Base-by-base conservation (phyloP, 2,888 invertebrate genomes). In the Dicranocentrus wangi region DNA sequence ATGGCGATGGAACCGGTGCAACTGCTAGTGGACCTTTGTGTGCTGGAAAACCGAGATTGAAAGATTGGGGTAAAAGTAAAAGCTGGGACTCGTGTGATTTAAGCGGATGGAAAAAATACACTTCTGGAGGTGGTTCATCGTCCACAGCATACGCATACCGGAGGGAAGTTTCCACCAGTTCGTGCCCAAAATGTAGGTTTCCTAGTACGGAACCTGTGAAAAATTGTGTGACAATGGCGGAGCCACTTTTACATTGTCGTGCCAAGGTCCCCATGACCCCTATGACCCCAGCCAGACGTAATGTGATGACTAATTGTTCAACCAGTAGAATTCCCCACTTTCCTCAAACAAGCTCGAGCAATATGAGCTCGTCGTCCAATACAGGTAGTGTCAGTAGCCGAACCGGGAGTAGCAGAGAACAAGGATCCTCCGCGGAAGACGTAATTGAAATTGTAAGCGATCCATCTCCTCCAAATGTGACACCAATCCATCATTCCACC, bases 1-100 rank as follows among this genome's bases (percentile, higher is more conserved):
- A 78, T 66, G 42, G 71, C 60, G 63, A 73, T 32, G 53, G 82
- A 87, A 51, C 83, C 81, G 42, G 84, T 85, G 86, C 71, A 85
- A 88, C 85, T 78, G 86, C 28, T 85, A 88, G 72, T 61, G 81
- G 21, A 88, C 21, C 10, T 7, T 13, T 39, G 3, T n/a, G 2
- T 88, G 88, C 70, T 88, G 88, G 66, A 86, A 84, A 84, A 79
- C 87, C 87, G 1, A 84, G 86, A 72, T 89, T 94, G 58, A 92
- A 92, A 79, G 92, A 92, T 84, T 93, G 93, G 87, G 94, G 94
- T 0, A 94, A 94, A 88, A 95, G 95, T 0, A 93, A 93, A 86
- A 95, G 95, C 87, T 90, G 96, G 51, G 96, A 96, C 88, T 95
- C 95, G 0, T 94, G 94, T 87, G 95, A 95, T 88, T 90, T 95